These are phyloP conservation scores for Eulemur albifrons DNA, from an alignment of 2,797 vertebrate genomes.

Conservation along the genomic window DNA sequence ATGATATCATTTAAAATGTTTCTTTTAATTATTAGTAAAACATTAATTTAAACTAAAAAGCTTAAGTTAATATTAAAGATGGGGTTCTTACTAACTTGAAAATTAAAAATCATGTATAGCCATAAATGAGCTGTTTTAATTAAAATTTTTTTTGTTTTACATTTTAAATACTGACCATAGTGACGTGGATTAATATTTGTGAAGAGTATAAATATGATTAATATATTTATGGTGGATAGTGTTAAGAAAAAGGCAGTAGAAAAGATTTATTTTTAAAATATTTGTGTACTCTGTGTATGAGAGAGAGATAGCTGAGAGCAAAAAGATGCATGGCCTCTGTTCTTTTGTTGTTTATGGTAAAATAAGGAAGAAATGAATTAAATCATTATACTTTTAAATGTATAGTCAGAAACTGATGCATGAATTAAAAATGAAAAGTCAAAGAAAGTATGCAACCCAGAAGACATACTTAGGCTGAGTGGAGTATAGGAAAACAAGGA, in stretches of 20 bases:
- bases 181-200: neutral
- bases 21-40: neutral
- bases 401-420: neutral
- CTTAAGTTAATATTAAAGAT: neutral
- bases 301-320: neutral
- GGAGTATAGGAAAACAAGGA: neutral
- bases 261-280: neutral
- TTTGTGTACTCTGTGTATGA: neutral
- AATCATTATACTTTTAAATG: neutral
- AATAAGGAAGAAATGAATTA: neutral
- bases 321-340: neutral
- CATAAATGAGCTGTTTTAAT: conserved; percentile 7
- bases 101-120: neutral
- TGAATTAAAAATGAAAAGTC: neutral
- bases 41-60: neutral
- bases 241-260: neutral
- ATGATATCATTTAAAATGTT: neutral
- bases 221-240: neutral
- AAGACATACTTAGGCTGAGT: neutral
- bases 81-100: neutral
- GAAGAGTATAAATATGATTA: neutral
- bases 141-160: neutral
- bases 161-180: conserved; percentile 30
- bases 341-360: neutral
- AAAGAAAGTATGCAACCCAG: neutral